These are phyloP conservation scores for Fregata magnificens DNA, from an alignment of 2,113 vertebrate genomes.

Conservation along the genomic window DNA sequence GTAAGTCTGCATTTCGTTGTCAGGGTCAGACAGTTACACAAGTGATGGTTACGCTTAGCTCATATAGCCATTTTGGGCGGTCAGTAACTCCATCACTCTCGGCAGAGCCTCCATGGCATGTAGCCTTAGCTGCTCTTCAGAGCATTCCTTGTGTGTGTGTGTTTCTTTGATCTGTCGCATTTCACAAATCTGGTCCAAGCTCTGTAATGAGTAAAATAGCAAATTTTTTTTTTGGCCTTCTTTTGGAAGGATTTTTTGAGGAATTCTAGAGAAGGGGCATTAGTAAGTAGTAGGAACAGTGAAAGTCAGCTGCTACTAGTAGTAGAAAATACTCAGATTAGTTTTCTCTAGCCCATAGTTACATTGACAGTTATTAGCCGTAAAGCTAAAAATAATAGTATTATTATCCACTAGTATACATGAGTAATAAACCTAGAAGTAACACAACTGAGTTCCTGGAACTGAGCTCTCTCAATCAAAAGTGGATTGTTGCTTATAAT, in stretches of 20 bases:
- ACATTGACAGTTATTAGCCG: background rate
- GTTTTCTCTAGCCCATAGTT: background rate
- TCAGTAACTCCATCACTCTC: background rate
- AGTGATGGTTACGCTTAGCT: background rate
- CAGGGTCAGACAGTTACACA: background rate
- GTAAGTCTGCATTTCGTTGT: background rate
- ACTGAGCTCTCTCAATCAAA: background rate
- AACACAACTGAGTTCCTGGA: background rate
- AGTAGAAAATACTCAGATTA: background rate
- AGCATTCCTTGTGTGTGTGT: background rate
- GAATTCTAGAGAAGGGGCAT: background rate
- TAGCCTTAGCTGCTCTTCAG: background rate
- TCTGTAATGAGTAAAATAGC: background rate
- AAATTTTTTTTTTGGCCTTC: background rate
- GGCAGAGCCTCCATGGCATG: background rate
- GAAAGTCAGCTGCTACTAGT: background rate
- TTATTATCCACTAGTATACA: background rate
- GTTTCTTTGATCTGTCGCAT: background rate
- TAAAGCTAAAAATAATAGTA: background rate
- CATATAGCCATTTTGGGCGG: background rate
- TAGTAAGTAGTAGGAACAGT: background rate
- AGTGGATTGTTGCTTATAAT: background rate
- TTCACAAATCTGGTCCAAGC: background rate
- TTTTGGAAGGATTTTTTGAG: background rate
- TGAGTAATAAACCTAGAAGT: background rate